Conservation (phyloP, 2,113 vertebrate species). For the Oreochromis niloticus region DNA sequence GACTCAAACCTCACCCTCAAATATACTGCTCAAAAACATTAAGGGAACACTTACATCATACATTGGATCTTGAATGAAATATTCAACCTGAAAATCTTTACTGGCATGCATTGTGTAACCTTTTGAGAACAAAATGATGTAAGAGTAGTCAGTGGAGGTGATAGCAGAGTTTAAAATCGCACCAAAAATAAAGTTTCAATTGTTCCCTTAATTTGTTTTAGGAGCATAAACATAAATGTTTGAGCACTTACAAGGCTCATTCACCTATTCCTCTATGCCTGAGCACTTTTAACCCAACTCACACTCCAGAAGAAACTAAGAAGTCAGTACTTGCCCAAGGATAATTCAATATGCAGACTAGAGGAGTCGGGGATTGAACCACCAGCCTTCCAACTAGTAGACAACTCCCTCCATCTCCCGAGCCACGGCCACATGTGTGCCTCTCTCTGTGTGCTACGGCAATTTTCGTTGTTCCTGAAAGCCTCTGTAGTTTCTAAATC, state of each 20-base stretch:
- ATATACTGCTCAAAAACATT: neutral
- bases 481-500: conserved; percentile 53
- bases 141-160: neutral
- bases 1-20: neutral
- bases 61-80: neutral
- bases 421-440: neutral
- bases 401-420: neutral
- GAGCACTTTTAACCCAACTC: neutral
- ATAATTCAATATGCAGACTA: neutral
- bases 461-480: conserved; percentile 45
- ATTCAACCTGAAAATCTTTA: neutral
- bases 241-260: neutral
- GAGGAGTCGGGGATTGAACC: neutral
- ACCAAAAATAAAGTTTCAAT: neutral
- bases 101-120: neutral
- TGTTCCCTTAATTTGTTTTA: neutral
- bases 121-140: neutral
- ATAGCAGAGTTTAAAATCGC: neutral
- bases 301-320: neutral
- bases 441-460: conserved; percentile 1
- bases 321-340: neutral
- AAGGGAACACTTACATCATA: neutral
- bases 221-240: neutral
- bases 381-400: neutral
- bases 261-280: neutral